Base-by-base conservation (phyloP, 2,113 vertebrate genomes). In the Menura novaehollandiae region DNA sequence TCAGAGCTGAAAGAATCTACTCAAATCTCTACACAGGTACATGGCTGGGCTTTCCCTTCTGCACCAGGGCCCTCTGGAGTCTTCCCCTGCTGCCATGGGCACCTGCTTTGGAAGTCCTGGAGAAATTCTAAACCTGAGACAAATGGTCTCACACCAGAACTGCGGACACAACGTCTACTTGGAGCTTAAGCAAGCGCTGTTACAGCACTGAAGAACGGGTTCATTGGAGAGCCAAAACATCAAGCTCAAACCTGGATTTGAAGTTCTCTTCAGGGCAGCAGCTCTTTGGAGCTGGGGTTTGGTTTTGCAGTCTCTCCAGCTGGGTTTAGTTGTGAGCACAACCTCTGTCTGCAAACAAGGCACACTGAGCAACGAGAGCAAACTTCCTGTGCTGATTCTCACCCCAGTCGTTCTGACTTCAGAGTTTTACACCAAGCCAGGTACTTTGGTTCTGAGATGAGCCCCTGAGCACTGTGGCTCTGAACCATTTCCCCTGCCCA, bases 1-100 rank as follows among this genome's bases (percentile, higher is more conserved):
- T 92, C 91, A 92, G 92, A 87, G 83, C 85, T 88, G 89, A 86
- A 58, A 77, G 76, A 67, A 76, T 22, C 18, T 17, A 39, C 58
- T 46, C 1, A 1, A 58, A 83, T 33, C 53, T 55, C 62, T 13
- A 5, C 7, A 32, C 88, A 95, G 95, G 96, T 94, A 43, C 83
- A 6, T 6, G 35, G 68, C 76, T 60, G 75, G 15, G 35, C 56
- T 86, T 60, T 46, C 52, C 68, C 74, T 43, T 14, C 83, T 87
- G 79, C 44, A 5, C 32, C 37, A n/a, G 44, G 46, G 74, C 43
- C 33, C 3, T 0, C 28, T 4, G 30, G 35, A 81, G 46, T 2
- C 37, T 52, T 55, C 27, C 2, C 9, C 6, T 27, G 19, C 46
- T 80, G 18, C 75, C 8, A 0, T 10, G 85, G 71, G 43, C 64